Evolutionary conservation across 2,888 invertebrate species (phyloP).

Genomic region (Quadroppia sp.): DNA sequence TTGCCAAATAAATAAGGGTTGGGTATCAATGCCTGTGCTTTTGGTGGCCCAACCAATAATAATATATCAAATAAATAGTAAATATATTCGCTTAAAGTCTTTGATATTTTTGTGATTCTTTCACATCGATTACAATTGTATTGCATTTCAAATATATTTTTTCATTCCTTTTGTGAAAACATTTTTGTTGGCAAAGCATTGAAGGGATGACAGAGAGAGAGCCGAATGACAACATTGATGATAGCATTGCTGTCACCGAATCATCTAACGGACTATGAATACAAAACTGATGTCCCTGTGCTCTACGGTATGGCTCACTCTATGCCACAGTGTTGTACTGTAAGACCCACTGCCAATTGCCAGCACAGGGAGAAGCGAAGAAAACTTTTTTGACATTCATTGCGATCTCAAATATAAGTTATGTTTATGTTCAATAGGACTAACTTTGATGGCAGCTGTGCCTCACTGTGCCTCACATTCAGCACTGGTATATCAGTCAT

Average conservation of each 20-base stretch:
- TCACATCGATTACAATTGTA: constrained; percentile 9
- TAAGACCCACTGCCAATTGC: neutral
- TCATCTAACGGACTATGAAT: constrained; percentile 31
- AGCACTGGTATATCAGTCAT: neutral
- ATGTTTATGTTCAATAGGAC: constrained; percentile 23
- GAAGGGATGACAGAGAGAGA: constrained; percentile 22
- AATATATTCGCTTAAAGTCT: constrained; percentile 11
- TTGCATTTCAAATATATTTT: neutral
- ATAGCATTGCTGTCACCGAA: neutral
- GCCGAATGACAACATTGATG: constrained; percentile 31
- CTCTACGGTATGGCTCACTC: neutral
- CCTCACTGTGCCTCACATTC: too few relatives aligned
- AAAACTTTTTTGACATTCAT: constrained; percentile 31
- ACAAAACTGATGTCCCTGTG: neutral
- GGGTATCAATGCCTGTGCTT: neutral
- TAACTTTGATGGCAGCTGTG: constrained; percentile 20
- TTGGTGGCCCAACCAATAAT: neutral
- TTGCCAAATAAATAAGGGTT: constrained; percentile 1
- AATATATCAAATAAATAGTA: neutral
- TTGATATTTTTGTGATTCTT: constrained; percentile 12
- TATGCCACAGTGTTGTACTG: neutral
- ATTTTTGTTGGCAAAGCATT: constrained; percentile 31
- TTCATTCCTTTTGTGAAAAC: constrained; percentile 2
- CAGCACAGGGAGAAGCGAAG: neutral
- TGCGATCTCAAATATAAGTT: constrained; percentile 34